phyloP scores from a whole-genome alignment of 1,140 invertebrate species.

The Drosophila repleta region DNA sequence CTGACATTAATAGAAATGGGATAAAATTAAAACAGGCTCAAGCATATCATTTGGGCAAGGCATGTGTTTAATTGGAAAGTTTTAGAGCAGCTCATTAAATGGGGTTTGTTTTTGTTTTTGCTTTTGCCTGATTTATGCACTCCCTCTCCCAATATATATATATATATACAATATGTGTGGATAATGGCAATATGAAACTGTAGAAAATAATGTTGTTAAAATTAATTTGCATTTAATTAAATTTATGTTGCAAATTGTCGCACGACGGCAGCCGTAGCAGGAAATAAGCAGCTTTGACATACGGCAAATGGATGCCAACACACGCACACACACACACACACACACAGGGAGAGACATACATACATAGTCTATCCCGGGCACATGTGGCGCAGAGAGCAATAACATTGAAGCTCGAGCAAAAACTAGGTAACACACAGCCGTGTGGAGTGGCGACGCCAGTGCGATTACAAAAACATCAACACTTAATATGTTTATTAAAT shows the following conservation, averaged over 20 bases:
- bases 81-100: slow-evolving; percentile 6
- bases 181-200: slow-evolving; percentile 2
- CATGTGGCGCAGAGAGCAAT: slow-evolving; percentile 17
- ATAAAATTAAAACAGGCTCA: slow-evolving; percentile 1
- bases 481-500: slow-evolving; percentile 83
- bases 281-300: slow-evolving; percentile 31
- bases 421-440: slow-evolving; percentile 8
- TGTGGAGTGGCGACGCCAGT: slow-evolving; percentile 22
- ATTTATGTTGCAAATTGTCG: slow-evolving; percentile 36
- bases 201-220: slow-evolving; percentile 28
- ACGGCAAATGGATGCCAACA: slow-evolving; percentile 32
- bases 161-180: not conserved
- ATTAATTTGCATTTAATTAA: slow-evolving; percentile 43
- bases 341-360: not conserved
- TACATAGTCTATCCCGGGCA: slow-evolving; percentile 3
- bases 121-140: not conserved
- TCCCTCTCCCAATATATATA: not conserved
- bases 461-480: slow-evolving; percentile 81
- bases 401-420: slow-evolving; percentile 15
- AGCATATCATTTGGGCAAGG: slow-evolving; percentile 4
- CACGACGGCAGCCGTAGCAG: slow-evolving; percentile 12
- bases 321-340: not conserved
- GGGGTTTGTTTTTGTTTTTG: slow-evolving; percentile 1
- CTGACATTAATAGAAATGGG: not conserved
- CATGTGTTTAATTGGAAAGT: slow-evolving; percentile 27